Evolutionary conservation across 2,113 vertebrate genomes (phyloP).

Genomic region (Motacilla tschutschensis): DNA sequence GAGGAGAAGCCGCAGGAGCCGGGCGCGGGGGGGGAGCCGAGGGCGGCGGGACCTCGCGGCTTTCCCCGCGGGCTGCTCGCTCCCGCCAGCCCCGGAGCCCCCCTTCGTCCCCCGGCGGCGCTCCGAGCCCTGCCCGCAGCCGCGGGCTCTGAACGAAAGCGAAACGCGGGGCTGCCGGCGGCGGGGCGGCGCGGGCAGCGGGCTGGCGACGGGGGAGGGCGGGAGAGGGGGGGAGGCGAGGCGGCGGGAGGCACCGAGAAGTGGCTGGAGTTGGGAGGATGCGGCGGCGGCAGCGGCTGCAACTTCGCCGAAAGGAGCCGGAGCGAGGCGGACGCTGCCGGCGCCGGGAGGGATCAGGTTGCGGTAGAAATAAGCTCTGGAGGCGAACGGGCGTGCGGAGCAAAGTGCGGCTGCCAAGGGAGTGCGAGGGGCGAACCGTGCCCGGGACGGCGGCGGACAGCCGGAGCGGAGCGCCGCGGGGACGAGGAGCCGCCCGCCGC

Average conservation of each 20-base stretch:
- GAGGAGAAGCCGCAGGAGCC: neutral
- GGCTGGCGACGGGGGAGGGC: neutral
- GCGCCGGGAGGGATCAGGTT: neutral
- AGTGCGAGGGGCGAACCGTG: neutral
- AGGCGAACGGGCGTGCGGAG: neutral
- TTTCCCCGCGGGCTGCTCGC: neutral
- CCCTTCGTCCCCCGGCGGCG: neutral
- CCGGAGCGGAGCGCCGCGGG: neutral
- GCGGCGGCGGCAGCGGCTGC: neutral
- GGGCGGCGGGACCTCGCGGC: neutral
- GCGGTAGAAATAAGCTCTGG: neutral
- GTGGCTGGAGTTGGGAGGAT: conserved; percentile 2
- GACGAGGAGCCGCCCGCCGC: neutral
- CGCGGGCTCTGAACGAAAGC: neutral
- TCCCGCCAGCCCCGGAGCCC: neutral
- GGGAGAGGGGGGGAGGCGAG: neutral
- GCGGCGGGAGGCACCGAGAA: neutral
- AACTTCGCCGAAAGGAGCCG: neutral
- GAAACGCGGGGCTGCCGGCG: neutral
- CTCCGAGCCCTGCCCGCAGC: neutral
- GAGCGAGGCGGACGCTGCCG: neutral
- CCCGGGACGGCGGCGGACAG: neutral
- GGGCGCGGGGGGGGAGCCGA: neutral
- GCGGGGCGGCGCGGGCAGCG: neutral
- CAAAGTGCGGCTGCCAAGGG: neutral